Conservation (phyloP, 2,888 invertebrate species). For the Callosobruchus maculatus region DNA sequence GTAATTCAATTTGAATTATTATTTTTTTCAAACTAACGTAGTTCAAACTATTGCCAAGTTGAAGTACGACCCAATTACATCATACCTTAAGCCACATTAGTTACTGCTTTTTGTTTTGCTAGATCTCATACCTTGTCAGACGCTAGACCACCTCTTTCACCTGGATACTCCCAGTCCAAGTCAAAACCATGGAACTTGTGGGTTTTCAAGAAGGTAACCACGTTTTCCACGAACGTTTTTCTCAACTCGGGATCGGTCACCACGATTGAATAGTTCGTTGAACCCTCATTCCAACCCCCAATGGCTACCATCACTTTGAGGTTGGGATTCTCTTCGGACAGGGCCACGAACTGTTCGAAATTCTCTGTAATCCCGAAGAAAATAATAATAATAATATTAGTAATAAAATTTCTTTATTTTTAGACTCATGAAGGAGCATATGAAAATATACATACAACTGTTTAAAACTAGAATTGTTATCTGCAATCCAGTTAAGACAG, state of each 20-base stretch:
- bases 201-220: conserved; percentile 64
- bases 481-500: no score
- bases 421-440: no score
- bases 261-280: conserved; percentile 66
- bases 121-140: conserved; percentile 75
- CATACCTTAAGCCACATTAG: no score
- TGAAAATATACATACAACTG: no score
- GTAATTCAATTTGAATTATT: no score
- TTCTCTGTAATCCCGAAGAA: conserved; percentile 51
- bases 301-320: conserved; percentile 72
- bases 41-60: no score
- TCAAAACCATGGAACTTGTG: conserved; percentile 75
- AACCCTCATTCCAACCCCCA: conserved; percentile 91
- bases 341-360: conserved; percentile 62
- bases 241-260: conserved; percentile 63
- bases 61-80: no score
- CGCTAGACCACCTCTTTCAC: conserved; percentile 69
- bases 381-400: no score
- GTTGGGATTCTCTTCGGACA: conserved; percentile 66
- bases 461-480: no score
- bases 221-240: conserved; percentile 65
- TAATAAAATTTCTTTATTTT: no score
- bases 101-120: no score
- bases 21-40: no score
- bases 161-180: conserved; percentile 84